phyloP scores from a whole-genome alignment of 2,797 vertebrate species.

The Poecile montanus region DNA sequence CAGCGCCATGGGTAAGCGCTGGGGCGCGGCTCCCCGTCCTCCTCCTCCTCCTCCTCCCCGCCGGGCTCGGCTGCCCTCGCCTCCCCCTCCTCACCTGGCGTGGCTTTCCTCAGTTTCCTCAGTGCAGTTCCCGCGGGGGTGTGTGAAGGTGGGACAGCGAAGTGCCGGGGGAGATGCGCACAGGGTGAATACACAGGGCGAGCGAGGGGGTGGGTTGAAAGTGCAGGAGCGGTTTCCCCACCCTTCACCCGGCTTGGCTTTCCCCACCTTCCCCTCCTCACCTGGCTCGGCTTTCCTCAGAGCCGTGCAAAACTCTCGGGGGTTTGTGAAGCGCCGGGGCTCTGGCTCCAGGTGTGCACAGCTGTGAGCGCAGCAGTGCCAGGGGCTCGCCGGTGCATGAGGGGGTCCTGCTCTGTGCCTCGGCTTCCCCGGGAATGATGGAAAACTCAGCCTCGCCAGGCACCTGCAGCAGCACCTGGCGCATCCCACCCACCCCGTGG shows the following conservation, averaged over 20 bases:
- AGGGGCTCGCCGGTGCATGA: fast-evolving
- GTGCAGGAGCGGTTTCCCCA: background rate
- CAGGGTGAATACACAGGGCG: fast-evolving
- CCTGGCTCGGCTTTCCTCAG: background rate
- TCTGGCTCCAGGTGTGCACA: background rate
- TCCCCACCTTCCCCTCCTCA: background rate
- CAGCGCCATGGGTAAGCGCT: slow-evolving; percentile 75
- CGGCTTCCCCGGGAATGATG: background rate
- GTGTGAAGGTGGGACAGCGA: background rate
- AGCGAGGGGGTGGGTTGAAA: background rate
- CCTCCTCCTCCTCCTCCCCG: background rate
- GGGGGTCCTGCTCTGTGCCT: background rate
- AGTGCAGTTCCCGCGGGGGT: background rate
- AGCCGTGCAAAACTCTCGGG: background rate
- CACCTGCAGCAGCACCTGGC: background rate
- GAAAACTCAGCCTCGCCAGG: background rate
- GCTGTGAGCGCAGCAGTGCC: background rate
- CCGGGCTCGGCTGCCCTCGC: background rate
- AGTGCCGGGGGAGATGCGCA: fast-evolving
- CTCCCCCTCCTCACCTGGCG: background rate
- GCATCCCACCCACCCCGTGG: background rate
- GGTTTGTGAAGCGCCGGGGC: background rate
- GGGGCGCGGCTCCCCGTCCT: background rate
- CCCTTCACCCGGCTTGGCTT: background rate
- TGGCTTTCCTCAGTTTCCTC: background rate